Base-by-base conservation (phyloP, 2,888 invertebrate species). In the Unio delphinus region DNA sequence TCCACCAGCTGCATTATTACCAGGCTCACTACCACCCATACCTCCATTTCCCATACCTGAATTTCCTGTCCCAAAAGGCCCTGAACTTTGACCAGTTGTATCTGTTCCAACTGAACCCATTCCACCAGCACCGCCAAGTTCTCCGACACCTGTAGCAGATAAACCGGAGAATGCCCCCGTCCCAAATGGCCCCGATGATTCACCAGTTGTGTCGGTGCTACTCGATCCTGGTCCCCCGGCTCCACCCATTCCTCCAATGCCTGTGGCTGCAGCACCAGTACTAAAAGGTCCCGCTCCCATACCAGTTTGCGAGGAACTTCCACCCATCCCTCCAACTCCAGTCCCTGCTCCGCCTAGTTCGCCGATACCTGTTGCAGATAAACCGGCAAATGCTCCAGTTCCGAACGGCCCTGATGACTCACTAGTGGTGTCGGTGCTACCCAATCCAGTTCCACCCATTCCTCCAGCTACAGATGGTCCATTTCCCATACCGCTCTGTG, bases 41-140 rank as follows among this genome's bases (percentile, higher is more conserved):
- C 45, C 58, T 1, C 65, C 65, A 20, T 63, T 34, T 34, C 61
- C 64, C n/a, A 55, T 54, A 18, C 69, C 67, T 8, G 58, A 18
- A 11, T 56, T 65, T 18, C 57, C 45, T 45, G 45, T 45, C 45
- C 15, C 45, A 45, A 73, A 61, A 15, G 67, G 30, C 18, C 75
- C 75, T 59, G 70, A 70, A 4, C 72, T 74, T 30, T 71, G 57
- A 17, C 76, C 76, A 61, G 72, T 71, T 34, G 70, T 30, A 28
- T 73, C 70, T 20, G 65, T 59, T 59, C 26, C 23, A 11, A 45
- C 26, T 20, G 20, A 18, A 6, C 67, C 61, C 18, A n/a, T n/a
- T 67, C 61, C 67, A 34, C 62, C 56, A 26, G 72, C 65, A 23
- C 73, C 74, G 17, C 28, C 26, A 17, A 65, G 68, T 17, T 71